Percentiles rank a stretch among this genome's conserved stretches.
Evolutionary conservation across 1,140 invertebrate genomes (phyloP).

Genomic region (Nephila pilipes): DNA sequence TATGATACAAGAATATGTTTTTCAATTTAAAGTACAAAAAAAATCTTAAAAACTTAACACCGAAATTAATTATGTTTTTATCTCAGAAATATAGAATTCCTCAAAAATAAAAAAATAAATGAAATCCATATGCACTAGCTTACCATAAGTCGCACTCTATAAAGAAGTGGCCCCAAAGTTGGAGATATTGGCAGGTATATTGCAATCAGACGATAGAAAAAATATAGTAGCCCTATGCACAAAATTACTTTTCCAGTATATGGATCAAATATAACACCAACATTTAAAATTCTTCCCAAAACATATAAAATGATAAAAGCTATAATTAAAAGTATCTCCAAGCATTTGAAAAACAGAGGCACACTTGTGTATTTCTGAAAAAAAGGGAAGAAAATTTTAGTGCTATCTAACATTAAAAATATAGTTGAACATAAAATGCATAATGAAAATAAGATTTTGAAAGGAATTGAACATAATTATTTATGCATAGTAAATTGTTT

Average conservation of each 20-base stretch:
- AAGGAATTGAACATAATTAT: no score
- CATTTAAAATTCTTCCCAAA: slow-evolving; percentile 77
- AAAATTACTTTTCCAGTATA: slow-evolving; percentile 78
- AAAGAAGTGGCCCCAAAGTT: slow-evolving; percentile 81
- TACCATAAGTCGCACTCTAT: slow-evolving; percentile 82
- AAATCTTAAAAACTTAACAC: no score
- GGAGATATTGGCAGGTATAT: slow-evolving; percentile 82
- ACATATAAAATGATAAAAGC: slow-evolving; percentile 76
- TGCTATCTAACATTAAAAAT: background rate
- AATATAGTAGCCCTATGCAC: slow-evolving; percentile 80
- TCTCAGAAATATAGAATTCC: background rate
- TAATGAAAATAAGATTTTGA: background rate
- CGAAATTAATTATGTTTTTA: no score
- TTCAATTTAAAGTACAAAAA: no score
- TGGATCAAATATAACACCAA: slow-evolving; percentile 74
- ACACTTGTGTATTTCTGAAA: slow-evolving; percentile 78
- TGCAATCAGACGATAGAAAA: slow-evolving; percentile 81
- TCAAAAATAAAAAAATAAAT: background rate
- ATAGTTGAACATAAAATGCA: no score
- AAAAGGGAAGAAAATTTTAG: slow-evolving; percentile 4
- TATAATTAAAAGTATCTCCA: slow-evolving; percentile 78
- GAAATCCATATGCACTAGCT: slow-evolving; percentile 43
- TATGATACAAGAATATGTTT: no score
- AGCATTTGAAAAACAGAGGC: slow-evolving; percentile 77
- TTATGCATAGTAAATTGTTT: no score